Percentiles rank a stretch among this genome's conserved stretches.
Evolutionary conservation across 1,140 invertebrate genomes (phyloP).

Genomic region (Eumeta japonica): DNA sequence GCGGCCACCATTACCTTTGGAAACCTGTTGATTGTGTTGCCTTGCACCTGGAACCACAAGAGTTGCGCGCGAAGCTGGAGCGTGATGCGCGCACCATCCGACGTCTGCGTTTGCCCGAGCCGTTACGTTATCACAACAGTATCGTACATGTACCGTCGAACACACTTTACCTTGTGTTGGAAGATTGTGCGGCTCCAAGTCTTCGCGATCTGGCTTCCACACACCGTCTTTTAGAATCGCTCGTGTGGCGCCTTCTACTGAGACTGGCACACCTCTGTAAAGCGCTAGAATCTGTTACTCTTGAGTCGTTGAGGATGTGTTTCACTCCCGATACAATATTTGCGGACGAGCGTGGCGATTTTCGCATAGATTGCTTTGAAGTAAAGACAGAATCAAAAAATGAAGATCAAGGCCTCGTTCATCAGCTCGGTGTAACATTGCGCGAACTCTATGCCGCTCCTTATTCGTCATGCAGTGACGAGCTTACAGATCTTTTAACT

Average conservation of each 20-base stretch:
- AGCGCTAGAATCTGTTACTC: slow-evolving; percentile 24
- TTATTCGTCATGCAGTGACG: slow-evolving; percentile 42
- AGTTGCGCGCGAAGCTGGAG: slow-evolving; percentile 34
- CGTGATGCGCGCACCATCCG: slow-evolving; percentile 46
- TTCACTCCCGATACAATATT: slow-evolving; percentile 34
- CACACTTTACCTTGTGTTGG: slow-evolving; percentile 49
- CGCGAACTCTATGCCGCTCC: no score
- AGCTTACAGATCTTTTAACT: slow-evolving; percentile 36
- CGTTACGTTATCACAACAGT: slow-evolving; percentile 42
- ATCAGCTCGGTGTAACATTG: slow-evolving; percentile 19
- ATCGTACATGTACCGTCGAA: slow-evolving; percentile 43
- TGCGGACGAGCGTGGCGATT: slow-evolving; percentile 29
- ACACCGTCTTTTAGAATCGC: no score
- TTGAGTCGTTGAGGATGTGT: slow-evolving; percentile 34
- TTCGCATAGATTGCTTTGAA: slow-evolving; percentile 46
- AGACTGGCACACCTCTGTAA: slow-evolving; percentile 37
- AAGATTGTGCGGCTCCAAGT: slow-evolving; percentile 40
- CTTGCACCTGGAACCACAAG: slow-evolving; percentile 42
- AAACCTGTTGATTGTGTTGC: slow-evolving; percentile 44
- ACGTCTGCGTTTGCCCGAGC: slow-evolving; percentile 31
- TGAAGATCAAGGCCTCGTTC: slow-evolving; percentile 34
- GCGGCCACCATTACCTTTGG: slow-evolving; percentile 49
- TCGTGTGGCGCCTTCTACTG: slow-evolving; percentile 45
- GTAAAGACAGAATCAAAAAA: slow-evolving; percentile 26
- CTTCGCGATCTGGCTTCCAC: slow-evolving; percentile 35